Base-by-base conservation (phyloP, 2,888 invertebrate species). In the Trissolcus japonicus region DNA sequence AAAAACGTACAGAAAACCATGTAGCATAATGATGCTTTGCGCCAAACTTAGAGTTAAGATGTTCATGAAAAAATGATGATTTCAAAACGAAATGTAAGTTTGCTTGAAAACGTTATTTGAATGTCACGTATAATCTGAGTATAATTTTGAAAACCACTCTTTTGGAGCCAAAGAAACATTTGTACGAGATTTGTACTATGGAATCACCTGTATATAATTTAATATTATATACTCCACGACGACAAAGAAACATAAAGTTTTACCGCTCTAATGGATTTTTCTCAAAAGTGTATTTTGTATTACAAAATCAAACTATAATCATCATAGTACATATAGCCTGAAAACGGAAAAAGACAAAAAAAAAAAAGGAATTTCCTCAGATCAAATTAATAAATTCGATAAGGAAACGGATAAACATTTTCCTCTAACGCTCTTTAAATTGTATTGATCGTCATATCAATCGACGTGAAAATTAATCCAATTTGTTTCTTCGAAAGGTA, bases 251-350 rank as follows among this genome's bases (percentile, higher is more conserved):
- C 78, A 78, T 78, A 78, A 78, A 66, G 57, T 74, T 78, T 25
- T 67, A 59, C 62, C 40, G 61, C 63, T 74, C 61, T 74, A 63
- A 69, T 65, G 51, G 69, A 78, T 74, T 78, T 59, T 74, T 71
- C 71, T 78, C 62, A 17, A 78, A 78, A 78, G 73, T 74, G 78
- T 74, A 78, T 78, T 78, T 78, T 78, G 73, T 78, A 78, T 78
- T 78, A 74, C 68, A 66, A 68, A 50, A 53, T 73, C 48, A 53
- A 56, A 62, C 55, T 72, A 59, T 72, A 66, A 56, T 73, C 66
- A 55, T 77, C 69, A 46, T 57, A 67, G 51, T 21, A 63, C 54
- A 40, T 53, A 63, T 61, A 76, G 46, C 59, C 50, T 61, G 57
- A 41, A 40, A 55, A n/a, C 48, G 11, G 46, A 55, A 17, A 53